phyloP scores from a whole-genome alignment of 2,113 vertebrate genomes.

The Tonatia bakeri region DNA sequence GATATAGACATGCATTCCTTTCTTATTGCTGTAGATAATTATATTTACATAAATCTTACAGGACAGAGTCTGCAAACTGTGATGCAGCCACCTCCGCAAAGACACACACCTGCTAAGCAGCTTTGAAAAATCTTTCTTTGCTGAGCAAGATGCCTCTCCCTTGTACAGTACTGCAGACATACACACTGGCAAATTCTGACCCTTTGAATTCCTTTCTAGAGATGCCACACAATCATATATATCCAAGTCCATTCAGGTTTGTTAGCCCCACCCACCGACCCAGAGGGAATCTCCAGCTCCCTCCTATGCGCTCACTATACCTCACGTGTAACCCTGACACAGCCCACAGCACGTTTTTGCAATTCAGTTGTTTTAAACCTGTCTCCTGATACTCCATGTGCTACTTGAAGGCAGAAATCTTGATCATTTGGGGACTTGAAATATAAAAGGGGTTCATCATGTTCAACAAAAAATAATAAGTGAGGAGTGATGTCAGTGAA shows the following conservation, averaged over 20 bases:
- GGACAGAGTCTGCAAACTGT: background rate
- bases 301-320: background rate
- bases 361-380: background rate
- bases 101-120: background rate
- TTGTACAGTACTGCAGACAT: background rate
- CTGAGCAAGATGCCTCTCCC: background rate
- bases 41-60: background rate
- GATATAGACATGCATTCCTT: background rate
- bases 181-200: background rate
- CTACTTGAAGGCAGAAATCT: background rate
- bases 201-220: background rate
- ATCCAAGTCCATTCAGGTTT: background rate
- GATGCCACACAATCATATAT: background rate
- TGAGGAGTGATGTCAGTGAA: background rate
- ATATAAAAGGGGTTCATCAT: background rate
- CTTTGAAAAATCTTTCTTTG: background rate
- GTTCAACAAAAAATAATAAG: background rate
- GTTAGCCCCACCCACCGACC: background rate
- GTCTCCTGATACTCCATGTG: background rate
- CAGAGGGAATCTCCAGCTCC: background rate
- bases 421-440: background rate
- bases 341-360: background rate
- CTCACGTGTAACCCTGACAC: background rate
- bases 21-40: background rate
- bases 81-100: background rate